A percentile compares a stretch with the other conserved stretches of the same genome.
phyloP scores from a whole-genome alignment of 2,113 vertebrate species.

The Todiramphus chloris region DNA sequence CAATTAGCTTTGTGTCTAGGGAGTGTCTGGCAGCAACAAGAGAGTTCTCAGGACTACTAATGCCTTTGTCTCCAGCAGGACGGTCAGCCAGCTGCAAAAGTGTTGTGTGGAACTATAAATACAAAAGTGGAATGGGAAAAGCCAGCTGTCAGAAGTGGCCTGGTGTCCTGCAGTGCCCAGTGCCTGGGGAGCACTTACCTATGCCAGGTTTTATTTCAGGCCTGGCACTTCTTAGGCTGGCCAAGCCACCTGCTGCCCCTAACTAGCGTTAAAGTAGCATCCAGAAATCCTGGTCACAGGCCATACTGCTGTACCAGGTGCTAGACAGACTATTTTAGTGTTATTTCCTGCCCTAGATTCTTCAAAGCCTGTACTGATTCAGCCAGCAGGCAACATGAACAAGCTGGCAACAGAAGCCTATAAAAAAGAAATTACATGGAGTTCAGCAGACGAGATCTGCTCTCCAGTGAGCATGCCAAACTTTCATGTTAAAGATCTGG shows the following conservation, averaged over 20 bases:
- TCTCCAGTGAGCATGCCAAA: neutral
- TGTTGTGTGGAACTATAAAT: neutral
- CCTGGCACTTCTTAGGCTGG: neutral
- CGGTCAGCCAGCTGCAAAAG: neutral
- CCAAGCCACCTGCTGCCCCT: neutral
- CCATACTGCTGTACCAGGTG: neutral
- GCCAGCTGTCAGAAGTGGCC: neutral
- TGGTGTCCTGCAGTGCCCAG: neutral
- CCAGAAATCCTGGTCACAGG: neutral
- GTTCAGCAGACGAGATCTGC: neutral
- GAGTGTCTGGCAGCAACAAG: neutral
- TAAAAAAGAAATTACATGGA: neutral
- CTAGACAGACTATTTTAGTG: neutral
- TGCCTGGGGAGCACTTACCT: neutral
- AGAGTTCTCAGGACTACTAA: neutral
- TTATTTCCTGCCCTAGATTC: neutral
- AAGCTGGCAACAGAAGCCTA: neutral
- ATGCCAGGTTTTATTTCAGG: neutral
- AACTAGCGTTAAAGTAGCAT: neutral
- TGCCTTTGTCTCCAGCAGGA: neutral
- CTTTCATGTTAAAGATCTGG: neutral
- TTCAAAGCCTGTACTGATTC: neutral
- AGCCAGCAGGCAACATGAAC: neutral
- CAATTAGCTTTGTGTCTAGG: neutral
- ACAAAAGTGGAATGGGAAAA: neutral